Conservation (phyloP, 2,888 invertebrate genomes). For the Xiphydria camelus region DNA sequence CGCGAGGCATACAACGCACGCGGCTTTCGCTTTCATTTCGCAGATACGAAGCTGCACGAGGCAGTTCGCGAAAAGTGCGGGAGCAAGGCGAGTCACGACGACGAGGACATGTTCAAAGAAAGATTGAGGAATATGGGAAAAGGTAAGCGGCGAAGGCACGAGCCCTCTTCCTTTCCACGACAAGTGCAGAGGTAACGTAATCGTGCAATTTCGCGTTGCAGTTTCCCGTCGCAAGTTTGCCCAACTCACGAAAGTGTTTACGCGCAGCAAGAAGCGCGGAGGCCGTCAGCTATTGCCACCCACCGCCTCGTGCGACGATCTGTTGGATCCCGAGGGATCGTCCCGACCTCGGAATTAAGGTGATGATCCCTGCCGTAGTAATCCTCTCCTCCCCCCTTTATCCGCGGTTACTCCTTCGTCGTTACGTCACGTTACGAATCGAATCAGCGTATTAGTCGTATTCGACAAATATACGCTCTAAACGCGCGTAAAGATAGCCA, state of each 20-base stretch:
- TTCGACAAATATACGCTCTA: too few species aligned
- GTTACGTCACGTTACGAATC: too few species aligned
- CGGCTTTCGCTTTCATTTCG: conserved; percentile 10
- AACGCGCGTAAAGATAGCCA: too few species aligned
- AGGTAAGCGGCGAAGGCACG: conserved; percentile 58
- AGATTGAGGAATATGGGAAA: conserved; percentile 82
- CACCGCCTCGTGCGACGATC: conserved; percentile 54
- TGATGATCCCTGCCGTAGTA: too few species aligned
- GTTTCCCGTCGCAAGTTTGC: conserved; percentile 81
- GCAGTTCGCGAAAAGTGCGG: conserved; percentile 37
- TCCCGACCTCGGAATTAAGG: conserved; percentile 46
- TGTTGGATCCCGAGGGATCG: conserved; percentile 53
- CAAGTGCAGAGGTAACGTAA: too few species aligned
- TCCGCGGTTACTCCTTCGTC: too few species aligned
- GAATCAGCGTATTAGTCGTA: too few species aligned
- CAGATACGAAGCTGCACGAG: conserved; percentile 49
- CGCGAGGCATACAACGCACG: too few species aligned
- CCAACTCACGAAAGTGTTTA: conserved; percentile 77
- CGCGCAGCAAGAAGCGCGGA: conserved; percentile 60
- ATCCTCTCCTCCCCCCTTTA: too few species aligned
- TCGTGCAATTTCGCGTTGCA: conserved; percentile 56
- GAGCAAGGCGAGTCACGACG: conserved; percentile 57
- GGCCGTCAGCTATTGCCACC: conserved; percentile 53
- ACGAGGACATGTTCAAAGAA: conserved; percentile 75
- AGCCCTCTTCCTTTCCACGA: too few species aligned